These are phyloP conservation scores for Diarsia dahlii DNA, from an alignment of 2,888 invertebrate genomes.

Conservation along the genomic window DNA sequence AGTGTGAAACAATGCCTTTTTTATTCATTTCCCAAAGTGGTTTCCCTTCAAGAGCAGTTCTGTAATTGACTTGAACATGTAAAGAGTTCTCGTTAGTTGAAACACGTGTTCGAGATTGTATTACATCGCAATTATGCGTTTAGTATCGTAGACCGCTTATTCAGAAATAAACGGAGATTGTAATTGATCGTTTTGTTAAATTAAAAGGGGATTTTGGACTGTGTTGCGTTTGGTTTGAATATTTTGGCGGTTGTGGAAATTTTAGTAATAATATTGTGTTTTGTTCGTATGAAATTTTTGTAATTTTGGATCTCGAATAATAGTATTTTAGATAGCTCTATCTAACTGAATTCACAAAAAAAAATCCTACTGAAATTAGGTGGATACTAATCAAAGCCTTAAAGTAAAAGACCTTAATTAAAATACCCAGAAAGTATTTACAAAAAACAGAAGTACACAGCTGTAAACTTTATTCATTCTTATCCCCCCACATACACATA, in stretches of 20 bases:
- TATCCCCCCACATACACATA: slow-evolving; percentile 21
- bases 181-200: slow-evolving; percentile 57
- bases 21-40: slow-evolving; percentile 71
- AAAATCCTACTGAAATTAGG: neutral
- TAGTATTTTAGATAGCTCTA: neutral
- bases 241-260: neutral
- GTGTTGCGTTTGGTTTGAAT: neutral
- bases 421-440: neutral
- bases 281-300: no score
- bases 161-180: slow-evolving; percentile 53
- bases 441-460: slow-evolving; percentile 23
- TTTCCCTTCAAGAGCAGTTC: slow-evolving; percentile 64
- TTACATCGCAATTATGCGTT: slow-evolving; percentile 61
- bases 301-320: neutral
- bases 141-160: slow-evolving; percentile 53
- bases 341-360: neutral
- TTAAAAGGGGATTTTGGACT: slow-evolving; percentile 41
- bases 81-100: slow-evolving; percentile 67
- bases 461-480: slow-evolving; percentile 41
- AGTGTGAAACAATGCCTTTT: slow-evolving; percentile 70
- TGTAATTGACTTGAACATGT: slow-evolving; percentile 75
- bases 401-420: slow-evolving; percentile 1
- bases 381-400: neutral
- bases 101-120: slow-evolving; percentile 71
- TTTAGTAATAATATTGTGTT: slow-evolving; percentile 1